Percentiles rank a stretch among this genome's conserved stretches.
Conservation (phyloP, 2,888 invertebrate species). For the Polydrusus cervinus region DNA sequence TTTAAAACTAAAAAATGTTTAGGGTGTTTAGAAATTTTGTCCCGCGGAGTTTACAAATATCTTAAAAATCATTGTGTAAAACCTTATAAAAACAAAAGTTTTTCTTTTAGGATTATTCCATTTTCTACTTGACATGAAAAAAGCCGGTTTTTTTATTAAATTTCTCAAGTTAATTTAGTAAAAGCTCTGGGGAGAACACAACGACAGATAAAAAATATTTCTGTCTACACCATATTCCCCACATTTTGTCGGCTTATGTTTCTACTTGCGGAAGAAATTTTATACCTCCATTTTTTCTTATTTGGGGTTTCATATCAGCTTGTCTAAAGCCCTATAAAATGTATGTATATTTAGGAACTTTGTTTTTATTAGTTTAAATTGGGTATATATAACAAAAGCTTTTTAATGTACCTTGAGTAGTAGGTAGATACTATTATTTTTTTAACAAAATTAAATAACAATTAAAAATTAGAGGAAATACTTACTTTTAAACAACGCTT, state of each 20-base stretch:
- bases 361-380: too few species aligned
- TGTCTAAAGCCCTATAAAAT: neutral
- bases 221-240: conserved; percentile 19
- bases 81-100: neutral
- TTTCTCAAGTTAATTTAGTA: conserved; percentile 20
- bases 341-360: too few species aligned
- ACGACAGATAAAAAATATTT: conserved; percentile 18
- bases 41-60: too few species aligned
- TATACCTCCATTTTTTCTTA: neutral
- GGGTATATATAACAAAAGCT: too few species aligned
- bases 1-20: too few species aligned
- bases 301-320: neutral
- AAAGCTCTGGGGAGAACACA: conserved; percentile 8
- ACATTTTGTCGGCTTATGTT: conserved; percentile 9
- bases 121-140: neutral
- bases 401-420: too few species aligned
- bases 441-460: too few species aligned
- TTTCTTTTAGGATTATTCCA: conserved; percentile 10
- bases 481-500: conserved; percentile 68
- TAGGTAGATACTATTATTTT: too few species aligned
- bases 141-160: conserved; percentile 9
- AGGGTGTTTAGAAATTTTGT: too few species aligned
- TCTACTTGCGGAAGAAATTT: conserved; percentile 4
- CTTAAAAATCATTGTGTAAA: neutral
- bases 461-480: too few species aligned